Evolutionary conservation across 2,113 vertebrate genomes (phyloP), one percentile per base, ranked within the genome.

Genomic region (Corythoichthys haematopterus): DNA sequence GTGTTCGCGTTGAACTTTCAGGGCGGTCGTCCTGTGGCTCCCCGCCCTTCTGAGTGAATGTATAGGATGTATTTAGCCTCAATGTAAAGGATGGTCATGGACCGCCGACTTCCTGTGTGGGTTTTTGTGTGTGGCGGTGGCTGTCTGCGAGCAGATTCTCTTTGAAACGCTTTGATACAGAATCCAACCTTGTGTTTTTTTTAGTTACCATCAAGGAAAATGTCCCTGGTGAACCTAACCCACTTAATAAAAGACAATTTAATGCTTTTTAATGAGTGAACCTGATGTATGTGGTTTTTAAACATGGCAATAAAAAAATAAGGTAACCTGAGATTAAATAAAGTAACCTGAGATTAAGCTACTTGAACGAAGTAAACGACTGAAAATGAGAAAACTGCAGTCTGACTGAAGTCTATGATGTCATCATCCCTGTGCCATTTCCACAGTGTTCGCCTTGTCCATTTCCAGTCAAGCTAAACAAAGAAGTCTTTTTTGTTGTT

Each of bases 1-100:
- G 80, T 81, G 83, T 79, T 70, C 51, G 61, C 74, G 78, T 76
- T 69, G 74, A 80, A 76, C 68, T 71, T 80, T 84, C 76, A 78
- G 70, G 83, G 64, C 77, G 85, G 82, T 77, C 77, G 79, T 65
- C 66, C 74, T 66, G 60, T 78, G n/a, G 63, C 73, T 80, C 75
- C 77, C 78, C 71, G 63, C 75, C 76, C 69, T 47, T 59, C 37
- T 59, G 45, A 70, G 71, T 79, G 68, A 65, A 73, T 72, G 55
- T 0, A 51, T n/a, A 77, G 74, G 68, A 72, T 69, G 58, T 57
- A 55, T 66, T 76, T 68, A n/a, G 70, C 48, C n/a, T 60, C 64
- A 2, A 43, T 78, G 59, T 66, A 52, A 45, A 46, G 20, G 38
- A 36, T 9, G 20, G 36, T 56, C 45, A n/a, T 35, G 60, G 28